Conservation (phyloP, 2,888 invertebrate species). For the Therioaphis trifolii region DNA sequence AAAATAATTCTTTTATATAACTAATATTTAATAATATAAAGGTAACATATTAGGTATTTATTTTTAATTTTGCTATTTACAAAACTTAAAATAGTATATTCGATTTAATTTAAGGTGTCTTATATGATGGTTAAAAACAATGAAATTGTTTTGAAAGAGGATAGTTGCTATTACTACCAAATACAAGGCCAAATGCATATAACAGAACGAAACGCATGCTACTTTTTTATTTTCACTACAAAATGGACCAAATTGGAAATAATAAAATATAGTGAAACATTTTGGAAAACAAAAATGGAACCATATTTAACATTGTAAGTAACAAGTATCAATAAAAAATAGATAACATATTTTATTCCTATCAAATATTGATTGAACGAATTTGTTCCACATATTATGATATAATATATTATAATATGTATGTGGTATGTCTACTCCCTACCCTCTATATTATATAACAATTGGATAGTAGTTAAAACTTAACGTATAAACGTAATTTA, state of each 20-base stretch:
- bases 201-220: background rate
- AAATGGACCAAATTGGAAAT: background rate
- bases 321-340: too few relatives aligned
- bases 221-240: background rate
- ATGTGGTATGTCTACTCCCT: too few relatives aligned
- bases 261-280: background rate
- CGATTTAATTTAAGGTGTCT: background rate
- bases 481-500: too few relatives aligned
- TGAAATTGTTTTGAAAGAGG: too few relatives aligned
- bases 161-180: background rate
- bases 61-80: background rate
- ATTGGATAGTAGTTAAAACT: too few relatives aligned
- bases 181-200: conserved; percentile 1
- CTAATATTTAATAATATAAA: background rate
- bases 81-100: background rate
- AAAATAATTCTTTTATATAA: background rate
- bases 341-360: too few relatives aligned
- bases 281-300: conserved; percentile 2
- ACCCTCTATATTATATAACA: too few relatives aligned
- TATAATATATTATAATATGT: too few relatives aligned
- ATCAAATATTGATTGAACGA: too few relatives aligned
- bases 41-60: background rate
- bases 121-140: background rate
- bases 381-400: too few relatives aligned
- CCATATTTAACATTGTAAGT: background rate